Base-by-base conservation (phyloP, 1,140 invertebrate species). In the Popillia japonica region DNA sequence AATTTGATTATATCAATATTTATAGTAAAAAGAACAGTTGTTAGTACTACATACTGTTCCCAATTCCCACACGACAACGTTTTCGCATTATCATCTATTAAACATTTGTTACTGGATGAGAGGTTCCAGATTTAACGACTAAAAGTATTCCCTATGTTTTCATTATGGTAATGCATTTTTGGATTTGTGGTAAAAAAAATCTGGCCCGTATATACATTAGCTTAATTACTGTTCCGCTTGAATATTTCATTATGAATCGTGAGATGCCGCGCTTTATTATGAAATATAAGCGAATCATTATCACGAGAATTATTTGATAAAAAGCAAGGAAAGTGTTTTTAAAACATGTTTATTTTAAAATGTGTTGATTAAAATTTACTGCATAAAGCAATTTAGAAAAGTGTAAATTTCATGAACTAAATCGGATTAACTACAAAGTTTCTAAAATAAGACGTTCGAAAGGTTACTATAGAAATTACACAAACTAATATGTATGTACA, bases 91-190 rank as follows among this genome's bases (percentile, higher is more conserved):
- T 55, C 48, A n/a, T 11, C 42, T 44, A 44, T 44, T 44, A 44
- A 55, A 17, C 48, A 55, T 55, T n/a, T 17, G 14, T 55, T 55
- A n/a, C 17, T 0, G 3, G 17, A 4, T n/a, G 48, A n/a, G 14
- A 55, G 48, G 48, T 17, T 55, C n/a, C 48, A 17, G 48, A 55
- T 55, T 55, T 55, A 55, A 55, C 48, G 48, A n/a, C 48, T 55
- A 55, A 55, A 55, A 17, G 48, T 55, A 55, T 17, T 55, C 48
- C 48, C 48, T 55, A 17, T 55, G 14, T 55, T 55, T 55, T 55
- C 48, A 55, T 55, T 55, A 55, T 55, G 48, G 48, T 55, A 55
- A 55, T 55, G 48, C 48, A 55, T 17, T 55, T 55, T 55, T 14
- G 48, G 48, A 55, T 55, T 14, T 55, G 48, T 55, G 48, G 27